These are phyloP conservation scores for Tanytarsus gracilentus DNA, from an alignment of 2,888 invertebrate genomes.

Conservation along the genomic window DNA sequence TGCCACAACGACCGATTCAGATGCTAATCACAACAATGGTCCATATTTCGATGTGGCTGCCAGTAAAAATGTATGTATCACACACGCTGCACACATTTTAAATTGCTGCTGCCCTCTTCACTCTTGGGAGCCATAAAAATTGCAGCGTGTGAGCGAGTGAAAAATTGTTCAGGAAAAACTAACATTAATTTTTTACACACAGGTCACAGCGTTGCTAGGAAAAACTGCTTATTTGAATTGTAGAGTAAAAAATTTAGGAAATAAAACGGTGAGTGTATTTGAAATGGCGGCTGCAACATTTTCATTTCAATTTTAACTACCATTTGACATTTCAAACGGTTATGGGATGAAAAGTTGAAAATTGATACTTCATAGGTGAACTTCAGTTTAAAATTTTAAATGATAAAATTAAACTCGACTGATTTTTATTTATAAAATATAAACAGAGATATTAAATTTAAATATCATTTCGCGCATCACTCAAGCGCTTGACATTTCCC, in stretches of 20 bases:
- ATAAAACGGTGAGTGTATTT: conserved; percentile 68
- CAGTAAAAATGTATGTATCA: conserved; percentile 52
- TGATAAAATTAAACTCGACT: too few species aligned
- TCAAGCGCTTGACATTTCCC: too few species aligned
- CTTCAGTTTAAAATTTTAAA: too few species aligned
- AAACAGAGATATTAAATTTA: too few species aligned
- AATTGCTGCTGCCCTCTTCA: background rate
- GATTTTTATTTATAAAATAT: too few species aligned
- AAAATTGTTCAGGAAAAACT: background rate
- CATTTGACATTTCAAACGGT: too few species aligned
- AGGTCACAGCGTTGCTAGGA: conserved; percentile 65
- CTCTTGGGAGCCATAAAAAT: background rate
- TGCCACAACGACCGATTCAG: background rate
- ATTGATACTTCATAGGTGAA: too few species aligned
- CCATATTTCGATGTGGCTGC: conserved; percentile 67
- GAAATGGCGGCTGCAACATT: background rate
- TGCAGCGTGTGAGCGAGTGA: background rate
- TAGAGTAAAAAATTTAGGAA: conserved; percentile 80
- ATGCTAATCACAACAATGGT: conserved; percentile 43
- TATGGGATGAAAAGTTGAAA: too few species aligned
- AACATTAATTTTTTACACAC: conserved; percentile 41
- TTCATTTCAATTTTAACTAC: too few species aligned
- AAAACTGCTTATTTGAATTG: conserved; percentile 86
- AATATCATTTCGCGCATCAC: too few species aligned
- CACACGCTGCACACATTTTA: background rate